A percentile compares a stretch with the other conserved stretches of the same genome.
Conservation (phyloP, 1,140 invertebrate species). For the Chymomyza costata region DNA sequence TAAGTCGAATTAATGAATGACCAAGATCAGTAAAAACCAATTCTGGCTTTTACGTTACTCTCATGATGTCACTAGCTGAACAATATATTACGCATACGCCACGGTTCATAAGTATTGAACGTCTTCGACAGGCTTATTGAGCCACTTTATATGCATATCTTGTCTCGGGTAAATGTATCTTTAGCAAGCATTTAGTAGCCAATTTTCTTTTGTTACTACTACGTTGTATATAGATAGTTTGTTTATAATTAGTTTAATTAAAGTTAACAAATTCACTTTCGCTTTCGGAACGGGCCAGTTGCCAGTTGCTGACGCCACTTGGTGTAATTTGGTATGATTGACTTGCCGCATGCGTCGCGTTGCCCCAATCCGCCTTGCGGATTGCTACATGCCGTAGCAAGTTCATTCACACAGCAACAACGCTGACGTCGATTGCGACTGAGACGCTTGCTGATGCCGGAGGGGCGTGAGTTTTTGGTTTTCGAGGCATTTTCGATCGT, state of each 20-base stretch:
- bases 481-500: constrained; percentile 3
- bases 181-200: constrained; percentile 9
- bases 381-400: constrained; percentile 18
- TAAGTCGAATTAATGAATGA: too few species aligned
- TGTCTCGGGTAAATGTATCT: neutral
- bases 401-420: constrained; percentile 43
- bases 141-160: too few species aligned
- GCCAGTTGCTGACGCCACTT: constrained; percentile 13
- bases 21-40: too few species aligned
- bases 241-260: constrained; percentile 63
- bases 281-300: constrained; percentile 33
- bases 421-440: neutral
- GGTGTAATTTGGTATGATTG: constrained; percentile 44
- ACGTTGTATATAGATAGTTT: constrained; percentile 13
- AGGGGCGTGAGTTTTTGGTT: too few species aligned
- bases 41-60: too few species aligned
- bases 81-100: too few species aligned
- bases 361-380: too few species aligned
- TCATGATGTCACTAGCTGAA: too few species aligned
- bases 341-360: constrained; percentile 8
- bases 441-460: too few species aligned
- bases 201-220: constrained; percentile 11
- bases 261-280: constrained; percentile 57
- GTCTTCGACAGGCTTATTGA: too few species aligned
- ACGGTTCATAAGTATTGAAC: too few species aligned